Base-by-base conservation (phyloP, 2,797 vertebrate genomes). In the Chrosomus eos region DNA sequence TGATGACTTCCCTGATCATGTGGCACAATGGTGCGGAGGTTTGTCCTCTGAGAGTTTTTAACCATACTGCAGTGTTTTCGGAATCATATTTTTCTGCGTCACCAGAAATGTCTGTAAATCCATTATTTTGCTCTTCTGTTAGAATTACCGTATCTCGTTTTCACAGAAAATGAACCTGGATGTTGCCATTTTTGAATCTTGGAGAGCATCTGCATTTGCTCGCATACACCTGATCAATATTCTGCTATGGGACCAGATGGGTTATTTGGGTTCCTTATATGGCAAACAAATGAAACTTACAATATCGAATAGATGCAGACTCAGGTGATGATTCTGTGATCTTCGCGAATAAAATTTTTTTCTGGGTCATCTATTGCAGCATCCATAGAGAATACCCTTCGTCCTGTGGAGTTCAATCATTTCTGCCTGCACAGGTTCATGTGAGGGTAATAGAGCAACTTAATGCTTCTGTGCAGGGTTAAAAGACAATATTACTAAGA, bases 251-350 rank as follows among this genome's bases (percentile, higher is more conserved):
- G 48, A 70, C 31, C 36, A 82, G 85, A 80, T 83, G 77, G 51
- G 77, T 75, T 83, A 85, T 86, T 85, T 79, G 55, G 71, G 51
- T n/a, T 70, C 51, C 68, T 87, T 82, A 88, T 86, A 91, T 86
- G 82, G 82, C 77, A 85, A 86, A 66, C 81, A 89, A 89, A 88
- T 90, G 81, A 83, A 85, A 88, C 13, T 10, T 81, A 81, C 53
- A 70, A 60, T 70, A 36, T 13, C 66, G 31, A 89, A 91, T 93
- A 87, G 74, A 93, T 92, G 88, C 45, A 21, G 87, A 87, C 87
- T 88, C 84, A 84, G 84, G 80, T 90, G 89, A 90, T 90, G 91
- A 91, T 86, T 88, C 81, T 87, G 85, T 87, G 87, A 91, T 89
- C 77, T 87, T 89, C n/a, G 81, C 55, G 67, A 89, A 86, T 80